Percentiles rank a stretch among this genome's conserved stretches.
These are phyloP conservation scores for Meriones psammophilus DNA, from an alignment of 2,797 vertebrate genomes.

Conservation along the genomic window DNA sequence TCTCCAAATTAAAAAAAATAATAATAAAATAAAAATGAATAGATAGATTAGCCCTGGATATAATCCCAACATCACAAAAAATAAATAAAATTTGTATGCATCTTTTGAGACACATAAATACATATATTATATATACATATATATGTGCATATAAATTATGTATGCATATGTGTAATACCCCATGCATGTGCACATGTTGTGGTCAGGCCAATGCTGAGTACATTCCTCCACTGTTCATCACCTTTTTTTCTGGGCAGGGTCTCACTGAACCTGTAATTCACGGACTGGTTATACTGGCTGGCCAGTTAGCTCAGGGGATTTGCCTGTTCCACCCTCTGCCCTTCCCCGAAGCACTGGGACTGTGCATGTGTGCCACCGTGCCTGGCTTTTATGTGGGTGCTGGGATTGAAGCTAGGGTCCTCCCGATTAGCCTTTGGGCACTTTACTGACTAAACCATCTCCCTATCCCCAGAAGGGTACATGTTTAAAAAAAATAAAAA, in stretches of 20 bases:
- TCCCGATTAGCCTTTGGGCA: too few relatives aligned
- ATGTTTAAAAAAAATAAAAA: slow-evolving; percentile 68
- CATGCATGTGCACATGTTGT: background rate
- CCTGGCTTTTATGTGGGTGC: too few relatives aligned
- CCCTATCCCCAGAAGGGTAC: background rate
- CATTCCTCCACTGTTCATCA: background rate
- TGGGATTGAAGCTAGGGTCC: too few relatives aligned
- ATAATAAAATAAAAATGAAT: background rate
- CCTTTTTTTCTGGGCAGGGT: background rate
- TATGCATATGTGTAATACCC: background rate
- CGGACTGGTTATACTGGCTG: background rate
- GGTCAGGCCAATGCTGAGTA: background rate
- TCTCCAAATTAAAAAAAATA: background rate
- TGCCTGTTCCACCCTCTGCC: background rate
- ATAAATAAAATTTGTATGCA: slow-evolving; percentile 22
- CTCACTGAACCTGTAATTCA: background rate
- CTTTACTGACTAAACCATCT: background rate
- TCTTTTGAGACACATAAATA: background rate
- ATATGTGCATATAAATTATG: background rate
- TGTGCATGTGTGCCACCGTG: background rate
- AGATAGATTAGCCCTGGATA: background rate
- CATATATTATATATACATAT: background rate
- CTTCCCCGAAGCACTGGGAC: background rate
- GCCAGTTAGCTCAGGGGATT: background rate
- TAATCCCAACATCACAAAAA: background rate